Conservation (phyloP, 53 echinoderm and acorn worm species). For the Mesocentrotus franciscanus region DNA sequence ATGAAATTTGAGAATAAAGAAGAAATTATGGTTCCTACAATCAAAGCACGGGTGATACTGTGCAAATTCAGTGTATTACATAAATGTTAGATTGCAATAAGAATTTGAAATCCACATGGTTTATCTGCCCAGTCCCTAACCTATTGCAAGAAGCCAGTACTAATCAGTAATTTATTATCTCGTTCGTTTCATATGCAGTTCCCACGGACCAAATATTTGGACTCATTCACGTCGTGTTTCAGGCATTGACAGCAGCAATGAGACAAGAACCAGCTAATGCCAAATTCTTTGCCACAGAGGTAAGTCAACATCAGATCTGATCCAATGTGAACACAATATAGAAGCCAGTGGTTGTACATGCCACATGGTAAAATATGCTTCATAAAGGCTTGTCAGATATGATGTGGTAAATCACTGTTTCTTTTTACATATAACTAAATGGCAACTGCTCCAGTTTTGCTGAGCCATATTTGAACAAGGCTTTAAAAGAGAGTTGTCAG, state of each 20-base stretch:
- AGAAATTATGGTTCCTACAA: no score
- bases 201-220: constrained; percentile 83
- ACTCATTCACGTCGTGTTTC: constrained; percentile 87
- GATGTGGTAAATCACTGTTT: no score
- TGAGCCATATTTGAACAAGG: no score
- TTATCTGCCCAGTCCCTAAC: background rate
- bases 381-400: no score
- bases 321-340: background rate
- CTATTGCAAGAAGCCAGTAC: background rate
- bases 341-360: no score
- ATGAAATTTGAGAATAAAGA: no score
- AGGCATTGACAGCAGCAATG: constrained; percentile 90
- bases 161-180: background rate
- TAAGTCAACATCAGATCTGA: constrained; percentile 16
- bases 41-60: no score
- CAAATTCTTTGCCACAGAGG: constrained; percentile 98
- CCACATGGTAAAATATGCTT: no score
- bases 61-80: no score
- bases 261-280: constrained; percentile 97
- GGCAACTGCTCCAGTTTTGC: no score
- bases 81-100: background rate
- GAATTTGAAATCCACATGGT: background rate
- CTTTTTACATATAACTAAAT: no score
- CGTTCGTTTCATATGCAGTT: constrained; percentile 59
- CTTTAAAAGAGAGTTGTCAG: no score